Percentiles rank a stretch among this genome's conserved stretches.
These are phyloP conservation scores for Myotis findleyi DNA, from an alignment of 2,797 vertebrate genomes.

Conservation along the genomic window DNA sequence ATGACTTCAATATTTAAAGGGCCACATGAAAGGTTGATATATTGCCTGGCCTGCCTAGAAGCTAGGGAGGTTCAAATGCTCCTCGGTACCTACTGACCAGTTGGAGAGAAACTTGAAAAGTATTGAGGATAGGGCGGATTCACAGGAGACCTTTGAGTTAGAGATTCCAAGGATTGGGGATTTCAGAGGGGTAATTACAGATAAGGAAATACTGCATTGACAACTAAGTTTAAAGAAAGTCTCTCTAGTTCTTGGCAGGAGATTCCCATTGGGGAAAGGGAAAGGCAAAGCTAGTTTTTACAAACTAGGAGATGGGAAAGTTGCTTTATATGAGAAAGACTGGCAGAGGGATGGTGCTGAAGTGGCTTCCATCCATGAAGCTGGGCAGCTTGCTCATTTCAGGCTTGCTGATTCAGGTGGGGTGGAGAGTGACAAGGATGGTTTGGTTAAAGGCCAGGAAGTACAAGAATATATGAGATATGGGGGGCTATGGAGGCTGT, in stretches of 20 bases:
- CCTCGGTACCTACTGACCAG: background rate
- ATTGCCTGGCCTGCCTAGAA: background rate
- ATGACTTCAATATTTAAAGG: slow-evolving; percentile 22
- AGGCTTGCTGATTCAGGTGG: background rate
- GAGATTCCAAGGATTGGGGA: background rate
- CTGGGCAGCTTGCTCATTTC: background rate
- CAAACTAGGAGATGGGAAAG: background rate
- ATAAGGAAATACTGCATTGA: background rate
- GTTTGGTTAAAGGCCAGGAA: slow-evolving; percentile 29
- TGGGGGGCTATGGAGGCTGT: background rate
- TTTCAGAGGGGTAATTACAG: background rate
- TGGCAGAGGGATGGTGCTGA: background rate
- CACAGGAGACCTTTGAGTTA: background rate
- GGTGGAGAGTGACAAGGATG: background rate
- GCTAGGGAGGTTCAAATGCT: background rate
- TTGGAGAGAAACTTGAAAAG: background rate
- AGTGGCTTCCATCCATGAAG: background rate
- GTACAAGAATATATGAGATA: background rate
- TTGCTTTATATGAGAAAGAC: background rate
- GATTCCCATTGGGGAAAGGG: background rate
- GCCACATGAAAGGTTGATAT: background rate
- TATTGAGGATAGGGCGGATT: background rate
- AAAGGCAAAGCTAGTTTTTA: background rate
- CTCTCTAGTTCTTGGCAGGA: background rate
- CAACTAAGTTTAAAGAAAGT: slow-evolving; percentile 4